Base-by-base conservation (phyloP, 2,113 vertebrate species). In the Anolis sagrei region DNA sequence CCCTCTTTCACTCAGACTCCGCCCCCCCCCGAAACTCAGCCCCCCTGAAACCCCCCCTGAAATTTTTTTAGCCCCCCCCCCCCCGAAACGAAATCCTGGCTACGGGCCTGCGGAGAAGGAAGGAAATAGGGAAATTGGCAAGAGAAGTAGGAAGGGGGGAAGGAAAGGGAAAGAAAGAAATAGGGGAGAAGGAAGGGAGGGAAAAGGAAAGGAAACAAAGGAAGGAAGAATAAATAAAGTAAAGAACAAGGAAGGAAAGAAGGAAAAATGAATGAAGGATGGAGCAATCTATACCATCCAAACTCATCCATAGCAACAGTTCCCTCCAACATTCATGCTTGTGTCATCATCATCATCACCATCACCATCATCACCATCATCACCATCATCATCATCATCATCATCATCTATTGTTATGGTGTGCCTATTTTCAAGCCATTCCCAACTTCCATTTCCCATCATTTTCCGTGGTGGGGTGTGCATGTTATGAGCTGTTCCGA, bases 281-380 rank as follows among this genome's bases (percentile, higher is more conserved):
- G 74, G 74, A 2, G 25, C 48, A 87, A 91, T 88, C 90, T 93
- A 82, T 76, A 87, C 85, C 87, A 80, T 85, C 70, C 92, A 89
- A 85, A 81, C 86, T 88, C 79, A 54, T 88, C 87, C 84, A 44
- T 49, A 81, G 84, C 89, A 48, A 87, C 90, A 91, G 88, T 85
- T 80, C 72, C 73, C 85, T 84, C 7, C 85, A 93, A 86, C 81
- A 48, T 49, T 88, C 79, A 49, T 75, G 49, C 78, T 82, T 32
- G 72, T 54, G 81, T 21, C 32, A 73, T 25, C 88, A 9, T 34
- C 73, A 84, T 73, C 0, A 66, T 66, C 64, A 23, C 29, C 54
- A 44, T 44, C 39, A 44, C 5, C 39, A 44, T 44, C 39, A 44
- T 44, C 39, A 44, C 5, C 39, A 44, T 5, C 39, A 44, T 25